Percentiles rank a stretch among this genome's conserved stretches.
These are phyloP conservation scores for Aphelenchoides fujianensis DNA, from an alignment of 1,140 invertebrate genomes.

Conservation along the genomic window DNA sequence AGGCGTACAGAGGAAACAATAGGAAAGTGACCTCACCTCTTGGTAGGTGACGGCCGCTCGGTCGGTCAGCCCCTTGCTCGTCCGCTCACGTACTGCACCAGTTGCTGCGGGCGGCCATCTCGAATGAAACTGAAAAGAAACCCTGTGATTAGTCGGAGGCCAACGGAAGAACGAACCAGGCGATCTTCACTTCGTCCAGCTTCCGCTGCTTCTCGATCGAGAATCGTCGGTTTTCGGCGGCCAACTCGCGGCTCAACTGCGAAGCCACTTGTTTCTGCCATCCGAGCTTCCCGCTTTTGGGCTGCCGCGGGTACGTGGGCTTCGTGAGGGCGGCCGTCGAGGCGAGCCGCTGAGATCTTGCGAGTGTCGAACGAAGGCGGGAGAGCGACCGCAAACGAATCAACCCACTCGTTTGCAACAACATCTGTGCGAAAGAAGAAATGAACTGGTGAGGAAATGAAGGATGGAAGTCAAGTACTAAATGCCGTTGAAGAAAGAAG, in stretches of 20 bases:
- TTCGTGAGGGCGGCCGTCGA: neutral
- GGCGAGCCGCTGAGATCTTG: neutral
- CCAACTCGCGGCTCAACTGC: constrained; percentile 10
- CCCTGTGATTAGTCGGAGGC: neutral
- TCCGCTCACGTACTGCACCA: neutral
- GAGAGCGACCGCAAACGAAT: neutral
- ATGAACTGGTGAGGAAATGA: neutral
- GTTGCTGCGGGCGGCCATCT: neutral
- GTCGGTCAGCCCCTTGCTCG: constrained; percentile 5
- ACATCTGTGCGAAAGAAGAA: neutral
- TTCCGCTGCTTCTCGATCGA: neutral
- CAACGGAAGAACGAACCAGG: neutral
- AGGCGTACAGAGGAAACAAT: neutral
- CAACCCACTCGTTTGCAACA: neutral
- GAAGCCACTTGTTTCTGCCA: constrained; percentile 5
- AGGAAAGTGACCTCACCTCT: too few species aligned
- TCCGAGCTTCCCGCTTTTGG: neutral
- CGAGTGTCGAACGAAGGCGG: too few species aligned
- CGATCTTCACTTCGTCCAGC: neutral
- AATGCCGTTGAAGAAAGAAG: neutral
- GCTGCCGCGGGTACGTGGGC: neutral
- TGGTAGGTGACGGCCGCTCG: neutral
- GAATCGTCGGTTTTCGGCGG: neutral
- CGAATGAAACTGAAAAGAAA: constrained; percentile 16
- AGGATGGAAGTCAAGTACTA: neutral